Evolutionary conservation across 2,888 invertebrate species (phyloP), one percentile per base, ranked within the genome.

Genomic region (Acanthopleura granulata): DNA sequence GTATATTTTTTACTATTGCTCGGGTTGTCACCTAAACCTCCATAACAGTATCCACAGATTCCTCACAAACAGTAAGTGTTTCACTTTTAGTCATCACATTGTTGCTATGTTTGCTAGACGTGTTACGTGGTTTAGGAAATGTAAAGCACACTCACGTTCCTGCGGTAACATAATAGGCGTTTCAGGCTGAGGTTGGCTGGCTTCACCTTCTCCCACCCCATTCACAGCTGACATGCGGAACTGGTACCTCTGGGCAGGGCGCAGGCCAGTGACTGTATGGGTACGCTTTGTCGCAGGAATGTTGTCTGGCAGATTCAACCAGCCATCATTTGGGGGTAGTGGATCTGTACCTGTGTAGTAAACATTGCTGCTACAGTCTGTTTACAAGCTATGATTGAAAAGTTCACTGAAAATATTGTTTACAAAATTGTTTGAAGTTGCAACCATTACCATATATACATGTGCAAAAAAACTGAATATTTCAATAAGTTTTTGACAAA

Each of bases 171-270:
- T 95, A 74, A 99, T 93, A 74, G 95, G 93, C 86, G 95, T 93
- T 87, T 86, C 87, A 30, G 96, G 96, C 81, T 96, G 97, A 0
- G 97, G 95, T 77, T 95, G 94, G 0, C 97, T 97, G 0, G 96
- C 94, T 0, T 95, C 94, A 3, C 99, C 98, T 89, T 98, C 97
- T 0, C 99, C 99, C 0, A 98, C 97, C 72, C 95, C 95, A 91
- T 99, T 99, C 16, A 97, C 95, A 18, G 99, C 97, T 79, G 96
- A 96, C n/a, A 99, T 96, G 79, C 98, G 93, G 91, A 99, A 99
- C 90, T 98, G 97, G 91, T 99, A 99, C 0, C 96, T 95, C 0
- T 97, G 95, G 0, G 98, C 97, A 0, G 99, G 98, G 91, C 97
- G 78, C 72, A 99, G 92, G 87, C 95, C 95, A 62, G 94, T 94